Percentiles rank a stretch among this genome's conserved stretches.
These are phyloP conservation scores for Bedellia somnulentella DNA, from an alignment of 2,888 invertebrate species.

Conservation along the genomic window DNA sequence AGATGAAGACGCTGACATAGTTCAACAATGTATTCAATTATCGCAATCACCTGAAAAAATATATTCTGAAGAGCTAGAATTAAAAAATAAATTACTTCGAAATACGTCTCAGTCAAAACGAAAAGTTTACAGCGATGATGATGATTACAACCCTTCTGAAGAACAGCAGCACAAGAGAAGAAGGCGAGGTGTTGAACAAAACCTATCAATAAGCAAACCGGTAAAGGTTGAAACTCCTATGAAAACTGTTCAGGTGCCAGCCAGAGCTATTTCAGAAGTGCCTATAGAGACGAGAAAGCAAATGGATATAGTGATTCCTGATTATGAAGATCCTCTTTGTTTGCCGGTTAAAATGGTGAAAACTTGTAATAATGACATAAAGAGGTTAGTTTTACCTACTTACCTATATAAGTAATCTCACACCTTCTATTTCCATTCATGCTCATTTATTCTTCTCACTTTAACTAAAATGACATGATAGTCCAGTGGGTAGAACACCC, in stretches of 20 bases:
- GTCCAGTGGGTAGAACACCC: too few relatives aligned
- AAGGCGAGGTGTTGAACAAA: constrained; percentile 5
- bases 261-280: not conserved
- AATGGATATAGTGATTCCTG: constrained; percentile 30
- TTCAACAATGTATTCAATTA: constrained; percentile 30
- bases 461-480: too few relatives aligned
- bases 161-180: constrained; percentile 15
- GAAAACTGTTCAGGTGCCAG: not conserved
- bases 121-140: constrained; percentile 33
- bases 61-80: constrained; percentile 19
- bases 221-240: not conserved
- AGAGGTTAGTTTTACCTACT: too few relatives aligned
- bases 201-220: not conserved
- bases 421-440: too few relatives aligned
- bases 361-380: constrained; percentile 17
- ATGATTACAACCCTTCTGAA: constrained; percentile 34
- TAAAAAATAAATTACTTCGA: constrained; percentile 17
- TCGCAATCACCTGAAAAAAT: constrained; percentile 7
- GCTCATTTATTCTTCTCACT: too few relatives aligned
- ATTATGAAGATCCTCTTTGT: constrained; percentile 42
- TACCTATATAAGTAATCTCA: too few relatives aligned
- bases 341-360: constrained; percentile 33
- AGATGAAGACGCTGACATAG: constrained; percentile 48
- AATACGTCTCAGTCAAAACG: not conserved
- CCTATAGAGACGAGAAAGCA: constrained; percentile 15